phyloP scores from a whole-genome alignment of 2,113 vertebrate species.

The Eclectus roratus region DNA sequence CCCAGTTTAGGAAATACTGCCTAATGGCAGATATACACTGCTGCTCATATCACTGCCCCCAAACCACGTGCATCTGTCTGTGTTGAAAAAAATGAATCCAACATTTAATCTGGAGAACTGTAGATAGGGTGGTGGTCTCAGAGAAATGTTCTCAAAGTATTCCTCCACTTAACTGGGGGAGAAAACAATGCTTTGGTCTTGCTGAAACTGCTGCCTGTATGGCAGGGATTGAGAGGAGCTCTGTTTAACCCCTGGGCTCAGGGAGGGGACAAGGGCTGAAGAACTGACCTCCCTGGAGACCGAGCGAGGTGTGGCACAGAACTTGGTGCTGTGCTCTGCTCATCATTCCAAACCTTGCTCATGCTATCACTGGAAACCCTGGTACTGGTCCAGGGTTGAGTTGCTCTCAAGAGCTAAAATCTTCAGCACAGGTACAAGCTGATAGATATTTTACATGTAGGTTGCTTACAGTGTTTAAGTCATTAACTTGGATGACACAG shows the following conservation, averaged over 20 bases:
- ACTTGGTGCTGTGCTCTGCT: accelerated
- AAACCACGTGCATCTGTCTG: accelerated
- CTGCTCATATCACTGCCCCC: neutral
- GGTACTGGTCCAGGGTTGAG: neutral
- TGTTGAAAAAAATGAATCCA: accelerated
- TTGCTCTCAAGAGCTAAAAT: neutral
- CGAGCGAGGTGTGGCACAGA: neutral
- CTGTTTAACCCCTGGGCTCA: neutral
- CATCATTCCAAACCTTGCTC: neutral
- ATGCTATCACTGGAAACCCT: neutral
- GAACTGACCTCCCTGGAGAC: neutral
- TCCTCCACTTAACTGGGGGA: neutral
- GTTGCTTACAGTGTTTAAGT: neutral
- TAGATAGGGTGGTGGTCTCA: no score
- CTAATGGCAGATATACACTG: neutral
- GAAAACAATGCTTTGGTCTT: neutral
- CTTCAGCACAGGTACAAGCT: neutral
- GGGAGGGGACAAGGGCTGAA: neutral
- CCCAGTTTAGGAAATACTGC: neutral
- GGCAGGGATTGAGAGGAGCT: neutral
- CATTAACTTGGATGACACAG: neutral
- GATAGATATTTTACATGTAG: neutral
- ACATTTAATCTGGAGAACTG: neutral
- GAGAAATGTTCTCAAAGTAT: neutral
- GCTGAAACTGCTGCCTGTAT: neutral